Conservation (phyloP, 2,797 vertebrate species). For the Protosalanx chinensis region DNA sequence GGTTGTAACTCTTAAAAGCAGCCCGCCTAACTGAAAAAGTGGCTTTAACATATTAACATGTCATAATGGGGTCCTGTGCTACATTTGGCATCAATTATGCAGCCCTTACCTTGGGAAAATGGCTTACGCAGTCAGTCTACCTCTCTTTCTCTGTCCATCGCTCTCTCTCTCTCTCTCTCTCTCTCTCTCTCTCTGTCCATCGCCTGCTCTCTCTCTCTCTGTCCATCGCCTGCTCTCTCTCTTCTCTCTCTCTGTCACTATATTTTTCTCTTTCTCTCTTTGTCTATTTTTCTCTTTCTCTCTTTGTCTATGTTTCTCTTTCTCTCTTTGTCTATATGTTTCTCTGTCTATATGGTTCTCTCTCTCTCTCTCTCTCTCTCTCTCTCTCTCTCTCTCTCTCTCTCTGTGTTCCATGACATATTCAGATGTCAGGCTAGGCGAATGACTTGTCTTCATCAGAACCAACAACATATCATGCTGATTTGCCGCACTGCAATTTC, state of each 20-base stretch:
- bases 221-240: too few relatives aligned
- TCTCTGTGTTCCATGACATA: conserved; percentile 22
- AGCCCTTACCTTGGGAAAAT: conserved; percentile 33
- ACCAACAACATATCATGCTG: conserved; percentile 7
- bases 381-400: conserved; percentile 9
- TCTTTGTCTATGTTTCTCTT: too few relatives aligned
- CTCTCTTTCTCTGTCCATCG: conserved; percentile 9
- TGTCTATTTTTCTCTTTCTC: too few relatives aligned
- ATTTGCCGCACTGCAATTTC: neutral
- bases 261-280: too few relatives aligned
- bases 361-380: too few relatives aligned
- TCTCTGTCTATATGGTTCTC: too few relatives aligned
- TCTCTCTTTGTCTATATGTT: too few relatives aligned
- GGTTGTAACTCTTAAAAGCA: conserved; percentile 59
- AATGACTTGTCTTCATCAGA: conserved; percentile 28
- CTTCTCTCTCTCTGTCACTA: too few relatives aligned
- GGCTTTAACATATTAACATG: conserved; percentile 62
- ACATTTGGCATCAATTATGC: conserved; percentile 62
- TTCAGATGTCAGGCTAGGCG: conserved; percentile 53
- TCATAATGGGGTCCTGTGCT: conserved; percentile 58
- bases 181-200: too few relatives aligned
- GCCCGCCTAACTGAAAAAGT: conserved; percentile 43
- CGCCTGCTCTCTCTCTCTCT: too few relatives aligned
- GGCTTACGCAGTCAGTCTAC: conserved; percentile 17
- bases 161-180: too few relatives aligned